These are phyloP conservation scores for rat (Rattus norvegicus) DNA, from an alignment of 2,113 vertebrate species.

Conservation along the genomic window DNA sequence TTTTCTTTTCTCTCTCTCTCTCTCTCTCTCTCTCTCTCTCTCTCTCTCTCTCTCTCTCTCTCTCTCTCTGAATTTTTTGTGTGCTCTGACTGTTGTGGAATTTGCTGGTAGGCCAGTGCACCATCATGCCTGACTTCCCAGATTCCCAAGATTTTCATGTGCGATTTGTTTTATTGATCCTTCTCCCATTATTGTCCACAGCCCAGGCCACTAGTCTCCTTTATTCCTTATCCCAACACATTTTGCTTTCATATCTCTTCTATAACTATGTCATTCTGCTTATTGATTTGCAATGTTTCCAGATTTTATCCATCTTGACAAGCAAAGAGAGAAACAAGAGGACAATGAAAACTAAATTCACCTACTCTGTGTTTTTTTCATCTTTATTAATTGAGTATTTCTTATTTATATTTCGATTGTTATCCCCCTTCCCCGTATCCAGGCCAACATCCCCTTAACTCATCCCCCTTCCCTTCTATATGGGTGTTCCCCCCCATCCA, in stretches of 20 bases:
- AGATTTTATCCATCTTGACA: neutral
- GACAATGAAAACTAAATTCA: conserved; percentile 28
- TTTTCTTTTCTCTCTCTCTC: neutral
- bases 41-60: neutral
- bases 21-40: neutral
- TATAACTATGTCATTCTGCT: neutral
- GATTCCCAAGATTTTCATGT: neutral
- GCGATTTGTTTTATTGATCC: neutral
- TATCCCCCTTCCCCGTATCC: no score
- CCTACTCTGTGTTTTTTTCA: no score
- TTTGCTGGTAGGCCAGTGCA: neutral
- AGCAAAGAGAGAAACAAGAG: neutral
- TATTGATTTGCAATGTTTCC: neutral
- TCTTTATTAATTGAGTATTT: no score
- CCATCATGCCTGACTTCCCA: no score
- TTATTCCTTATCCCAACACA: neutral
- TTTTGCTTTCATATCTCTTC: neutral
- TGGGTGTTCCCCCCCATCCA: no score
- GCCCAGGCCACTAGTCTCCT: neutral
- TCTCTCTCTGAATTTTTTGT: neutral
- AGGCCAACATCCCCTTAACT: no score
- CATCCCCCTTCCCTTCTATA: no score
- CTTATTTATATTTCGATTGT: no score
- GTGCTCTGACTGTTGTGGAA: neutral
- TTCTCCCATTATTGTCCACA: neutral